Percentiles rank a stretch among this genome's conserved stretches.
Evolutionary conservation across 2,113 vertebrate genomes (phyloP).

Genomic region (Rutilus rutilus): DNA sequence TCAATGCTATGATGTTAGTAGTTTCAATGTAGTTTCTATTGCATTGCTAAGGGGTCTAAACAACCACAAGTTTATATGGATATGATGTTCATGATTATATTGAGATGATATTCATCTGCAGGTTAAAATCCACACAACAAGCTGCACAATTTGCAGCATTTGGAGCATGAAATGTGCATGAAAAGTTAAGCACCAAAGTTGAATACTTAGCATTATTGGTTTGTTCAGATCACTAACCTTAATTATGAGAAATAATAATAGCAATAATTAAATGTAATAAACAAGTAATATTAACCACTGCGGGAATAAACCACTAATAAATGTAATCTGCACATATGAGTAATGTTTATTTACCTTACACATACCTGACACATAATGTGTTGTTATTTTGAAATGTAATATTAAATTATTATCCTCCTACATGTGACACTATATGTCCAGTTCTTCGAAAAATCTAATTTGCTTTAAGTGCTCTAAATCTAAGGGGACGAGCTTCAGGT

Average conservation of each 20-base stretch:
- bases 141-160: neutral
- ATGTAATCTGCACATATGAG: neutral
- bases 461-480: slow-evolving; percentile 20
- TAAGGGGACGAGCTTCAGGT: slow-evolving; percentile 63
- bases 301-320: neutral
- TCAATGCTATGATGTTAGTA: neutral
- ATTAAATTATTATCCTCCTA: neutral
- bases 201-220: neutral
- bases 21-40: neutral
- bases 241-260: neutral
- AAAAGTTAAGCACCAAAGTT: neutral
- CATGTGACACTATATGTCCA: neutral
- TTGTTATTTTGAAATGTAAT: neutral
- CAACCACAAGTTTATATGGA: neutral
- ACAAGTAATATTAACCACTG: neutral
- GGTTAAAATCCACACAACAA: neutral
- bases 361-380: neutral
- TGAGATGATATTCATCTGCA: neutral
- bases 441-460: neutral
- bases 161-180: neutral
- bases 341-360: neutral
- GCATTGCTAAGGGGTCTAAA: neutral
- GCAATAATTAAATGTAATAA: neutral
- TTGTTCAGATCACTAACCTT: neutral
- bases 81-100: too few relatives aligned